phyloP scores from a whole-genome alignment of 2,797 vertebrate species.

The Hyperoplus lanceolatus region DNA sequence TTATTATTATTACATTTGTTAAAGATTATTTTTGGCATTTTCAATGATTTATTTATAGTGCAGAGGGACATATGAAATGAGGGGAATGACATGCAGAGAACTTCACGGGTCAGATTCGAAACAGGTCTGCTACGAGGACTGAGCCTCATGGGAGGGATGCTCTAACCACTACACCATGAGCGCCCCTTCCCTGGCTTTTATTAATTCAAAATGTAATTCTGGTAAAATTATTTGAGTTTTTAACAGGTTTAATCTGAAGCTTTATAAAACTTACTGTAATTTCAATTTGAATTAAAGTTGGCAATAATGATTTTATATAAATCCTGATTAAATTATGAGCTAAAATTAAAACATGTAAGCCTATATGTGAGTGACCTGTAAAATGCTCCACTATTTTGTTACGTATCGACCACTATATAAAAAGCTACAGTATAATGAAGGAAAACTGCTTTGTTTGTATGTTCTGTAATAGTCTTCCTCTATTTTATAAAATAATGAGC shows the following conservation, averaged over 20 bases:
- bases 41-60: no score
- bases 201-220: not conserved
- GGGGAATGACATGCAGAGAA: no score
- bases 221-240: constrained; percentile 9
- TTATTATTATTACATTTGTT: no score
- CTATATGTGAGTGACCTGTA: constrained; percentile 10
- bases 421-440: constrained; percentile 6
- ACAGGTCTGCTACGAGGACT: no score
- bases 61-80: no score
- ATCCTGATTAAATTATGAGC: not conserved
- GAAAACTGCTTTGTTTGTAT: constrained; percentile 9
- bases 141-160: no score
- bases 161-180: no score
- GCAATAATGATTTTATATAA: not conserved
- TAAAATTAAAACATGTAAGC: constrained; percentile 17
- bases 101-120: no score
- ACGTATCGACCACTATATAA: constrained; percentile 20
- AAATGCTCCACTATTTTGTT: not conserved
- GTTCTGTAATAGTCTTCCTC: constrained; percentile 3
- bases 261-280: constrained; percentile 10
- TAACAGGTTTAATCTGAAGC: constrained; percentile 26
- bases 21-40: no score
- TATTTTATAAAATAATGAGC: constrained; percentile 20
- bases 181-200: no score
- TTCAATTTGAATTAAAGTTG: constrained; percentile 16